Conservation (phyloP, 1,140 invertebrate genomes). For the Macrosteles quadrilineatus region DNA sequence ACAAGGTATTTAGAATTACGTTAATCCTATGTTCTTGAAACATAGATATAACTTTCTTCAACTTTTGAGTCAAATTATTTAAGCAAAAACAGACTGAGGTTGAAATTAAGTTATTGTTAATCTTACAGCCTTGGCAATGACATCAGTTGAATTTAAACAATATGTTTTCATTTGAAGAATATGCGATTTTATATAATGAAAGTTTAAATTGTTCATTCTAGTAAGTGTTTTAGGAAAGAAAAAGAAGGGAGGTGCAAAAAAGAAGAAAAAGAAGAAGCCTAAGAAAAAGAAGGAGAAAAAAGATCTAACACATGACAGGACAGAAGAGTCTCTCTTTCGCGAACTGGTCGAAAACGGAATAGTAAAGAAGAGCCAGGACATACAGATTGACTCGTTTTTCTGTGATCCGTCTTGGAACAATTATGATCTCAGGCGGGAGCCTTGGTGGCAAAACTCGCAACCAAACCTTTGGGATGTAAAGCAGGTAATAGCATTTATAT, state of each 20-base stretch:
- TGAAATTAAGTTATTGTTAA: too few species aligned
- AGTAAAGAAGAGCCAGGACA: conserved; percentile 45
- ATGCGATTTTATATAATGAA: too few species aligned
- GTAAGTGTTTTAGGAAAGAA: conserved; percentile 17
- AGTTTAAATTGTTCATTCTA: too few species aligned
- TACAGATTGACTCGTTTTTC: conserved; percentile 46
- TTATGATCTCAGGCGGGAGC: conserved; percentile 43
- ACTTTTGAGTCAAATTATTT: too few species aligned
- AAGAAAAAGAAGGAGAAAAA: conserved; percentile 55
- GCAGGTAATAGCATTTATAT: conserved; percentile 46
- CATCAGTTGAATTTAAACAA: too few species aligned
- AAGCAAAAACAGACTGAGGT: too few species aligned
- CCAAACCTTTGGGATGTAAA: conserved; percentile 48
- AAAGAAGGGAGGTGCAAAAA: conserved; percentile 38
- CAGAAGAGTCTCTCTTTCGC: conserved; percentile 57
- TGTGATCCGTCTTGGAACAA: conserved; percentile 51
- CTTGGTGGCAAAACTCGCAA: conserved; percentile 45
- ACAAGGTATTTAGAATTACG: too few species aligned
- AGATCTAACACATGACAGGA: conserved; percentile 57
- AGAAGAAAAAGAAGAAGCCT: conserved; percentile 53
- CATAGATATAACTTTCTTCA: too few species aligned
- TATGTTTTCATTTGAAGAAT: too few species aligned
- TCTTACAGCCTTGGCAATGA: too few species aligned
- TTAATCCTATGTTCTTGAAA: too few species aligned
- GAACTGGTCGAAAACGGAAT: conserved; percentile 57